phyloP scores from a whole-genome alignment of 1,140 invertebrate species.

The Heliconius melpomene region DNA sequence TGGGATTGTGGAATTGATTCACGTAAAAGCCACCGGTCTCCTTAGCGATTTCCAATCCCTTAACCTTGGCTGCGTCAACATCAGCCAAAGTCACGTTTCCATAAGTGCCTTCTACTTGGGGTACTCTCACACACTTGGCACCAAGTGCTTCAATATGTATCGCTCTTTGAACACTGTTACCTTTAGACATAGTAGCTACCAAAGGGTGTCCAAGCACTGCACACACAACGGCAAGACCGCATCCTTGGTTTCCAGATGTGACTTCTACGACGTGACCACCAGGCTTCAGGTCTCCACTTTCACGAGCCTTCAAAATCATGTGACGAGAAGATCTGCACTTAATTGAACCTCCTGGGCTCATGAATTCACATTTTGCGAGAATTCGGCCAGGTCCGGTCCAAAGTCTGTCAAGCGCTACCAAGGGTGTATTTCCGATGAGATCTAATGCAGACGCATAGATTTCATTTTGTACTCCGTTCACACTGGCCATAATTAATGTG shows the following conservation, averaged over 20 bases:
- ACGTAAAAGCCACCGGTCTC: slow-evolving; percentile 58
- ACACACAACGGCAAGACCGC: neutral
- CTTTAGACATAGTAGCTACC: slow-evolving; percentile 48
- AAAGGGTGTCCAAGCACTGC: slow-evolving; percentile 42
- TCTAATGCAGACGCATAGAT: slow-evolving; percentile 69
- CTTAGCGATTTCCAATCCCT: slow-evolving; percentile 45
- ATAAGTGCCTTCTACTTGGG: slow-evolving; percentile 4
- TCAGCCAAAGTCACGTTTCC: slow-evolving; percentile 64
- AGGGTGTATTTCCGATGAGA: slow-evolving; percentile 69
- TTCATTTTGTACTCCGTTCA: slow-evolving; percentile 43
- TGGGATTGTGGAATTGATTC: slow-evolving; percentile 66
- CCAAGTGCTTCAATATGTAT: slow-evolving; percentile 44
- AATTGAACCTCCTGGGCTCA: slow-evolving; percentile 45
- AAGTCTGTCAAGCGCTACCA: slow-evolving; percentile 66
- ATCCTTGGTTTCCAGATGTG: slow-evolving; percentile 10
- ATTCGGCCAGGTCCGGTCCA: slow-evolving; percentile 67
- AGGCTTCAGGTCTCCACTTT: slow-evolving; percentile 4
- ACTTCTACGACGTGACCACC: neutral
- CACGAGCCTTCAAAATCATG: slow-evolving; percentile 2
- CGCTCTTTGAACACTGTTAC: slow-evolving; percentile 5
- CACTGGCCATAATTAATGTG: neutral
- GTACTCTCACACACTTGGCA: slow-evolving; percentile 52
- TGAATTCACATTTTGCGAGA: slow-evolving; percentile 52
- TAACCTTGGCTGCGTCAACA: slow-evolving; percentile 59
- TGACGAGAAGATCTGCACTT: slow-evolving; percentile 4